Evolutionary conservation across 2,888 invertebrate species (phyloP).

Genomic region (Stenchaetothrips biformis): DNA sequence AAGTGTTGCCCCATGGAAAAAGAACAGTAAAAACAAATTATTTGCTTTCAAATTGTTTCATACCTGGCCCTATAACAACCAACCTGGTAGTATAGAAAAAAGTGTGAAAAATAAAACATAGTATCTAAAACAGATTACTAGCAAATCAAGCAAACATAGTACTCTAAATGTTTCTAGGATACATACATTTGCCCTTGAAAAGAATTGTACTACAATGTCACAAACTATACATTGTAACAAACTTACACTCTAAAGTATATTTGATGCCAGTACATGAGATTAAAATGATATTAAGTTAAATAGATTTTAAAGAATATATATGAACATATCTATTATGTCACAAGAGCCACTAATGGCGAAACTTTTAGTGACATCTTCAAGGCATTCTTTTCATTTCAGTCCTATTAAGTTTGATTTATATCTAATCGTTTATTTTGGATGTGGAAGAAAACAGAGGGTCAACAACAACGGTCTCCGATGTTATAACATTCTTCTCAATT

Average conservation of each 20-base stretch:
- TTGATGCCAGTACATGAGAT: conserved; percentile 5
- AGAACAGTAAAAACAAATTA: neutral
- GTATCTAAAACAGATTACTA: neutral
- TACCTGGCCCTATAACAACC: neutral
- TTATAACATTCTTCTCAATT: neutral
- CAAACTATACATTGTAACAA: neutral
- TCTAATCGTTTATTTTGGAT: neutral
- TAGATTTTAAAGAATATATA: neutral
- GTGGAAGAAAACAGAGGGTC: conserved; percentile 12
- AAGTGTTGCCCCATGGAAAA: neutral
- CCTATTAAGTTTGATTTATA: neutral
- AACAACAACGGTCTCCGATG: neutral
- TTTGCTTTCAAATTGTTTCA: neutral
- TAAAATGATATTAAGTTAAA: conserved; percentile 16
- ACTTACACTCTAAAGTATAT: conserved; percentile 4
- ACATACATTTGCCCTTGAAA: neutral
- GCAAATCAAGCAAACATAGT: neutral
- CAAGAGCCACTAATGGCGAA: neutral
- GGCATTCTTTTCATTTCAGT: conserved; percentile 10
- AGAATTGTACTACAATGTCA: neutral
- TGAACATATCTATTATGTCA: conserved; percentile 8
- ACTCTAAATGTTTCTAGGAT: neutral
- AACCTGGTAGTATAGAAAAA: neutral
- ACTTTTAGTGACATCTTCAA: conserved; percentile 4
- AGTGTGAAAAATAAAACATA: neutral